These are phyloP conservation scores for Phoxinus phoxinus DNA, from an alignment of 2,113 vertebrate species.

Conservation along the genomic window DNA sequence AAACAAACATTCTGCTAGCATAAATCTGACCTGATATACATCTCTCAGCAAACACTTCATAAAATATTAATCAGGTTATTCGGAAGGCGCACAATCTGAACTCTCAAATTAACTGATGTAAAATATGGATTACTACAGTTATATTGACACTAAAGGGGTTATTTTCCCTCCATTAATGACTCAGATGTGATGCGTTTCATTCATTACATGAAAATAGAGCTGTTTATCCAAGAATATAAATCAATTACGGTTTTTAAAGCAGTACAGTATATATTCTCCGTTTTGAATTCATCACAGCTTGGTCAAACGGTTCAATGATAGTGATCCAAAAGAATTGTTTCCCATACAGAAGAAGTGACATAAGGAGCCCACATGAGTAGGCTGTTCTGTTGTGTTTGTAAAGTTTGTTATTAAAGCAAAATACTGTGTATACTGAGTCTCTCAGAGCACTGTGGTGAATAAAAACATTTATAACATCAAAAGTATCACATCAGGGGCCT, in stretches of 20 bases:
- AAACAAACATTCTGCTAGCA: not conserved
- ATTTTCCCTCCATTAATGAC: not conserved
- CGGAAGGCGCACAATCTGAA: not conserved
- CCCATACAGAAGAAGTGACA: not conserved
- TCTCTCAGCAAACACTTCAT: not conserved
- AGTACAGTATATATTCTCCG: not conserved
- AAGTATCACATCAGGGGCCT: not conserved
- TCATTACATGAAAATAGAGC: not conserved
- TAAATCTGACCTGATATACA: not conserved
- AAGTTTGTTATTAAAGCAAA: not conserved
- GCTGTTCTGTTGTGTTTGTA: not conserved
- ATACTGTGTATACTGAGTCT: not conserved
- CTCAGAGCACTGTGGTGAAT: not conserved
- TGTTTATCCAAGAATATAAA: not conserved
- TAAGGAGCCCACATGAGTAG: not conserved
- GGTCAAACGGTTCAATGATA: not conserved
- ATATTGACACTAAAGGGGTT: not conserved
- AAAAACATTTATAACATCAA: not conserved
- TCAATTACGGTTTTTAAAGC: not conserved
- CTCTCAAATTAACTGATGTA: not conserved
- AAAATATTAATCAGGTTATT: not conserved
- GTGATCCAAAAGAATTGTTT: not conserved
- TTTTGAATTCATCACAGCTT: not conserved
- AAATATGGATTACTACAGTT: not conserved
- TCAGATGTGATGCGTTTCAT: not conserved